phyloP scores from a whole-genome alignment of 2,888 invertebrate genomes.

The Eurois occulta region DNA sequence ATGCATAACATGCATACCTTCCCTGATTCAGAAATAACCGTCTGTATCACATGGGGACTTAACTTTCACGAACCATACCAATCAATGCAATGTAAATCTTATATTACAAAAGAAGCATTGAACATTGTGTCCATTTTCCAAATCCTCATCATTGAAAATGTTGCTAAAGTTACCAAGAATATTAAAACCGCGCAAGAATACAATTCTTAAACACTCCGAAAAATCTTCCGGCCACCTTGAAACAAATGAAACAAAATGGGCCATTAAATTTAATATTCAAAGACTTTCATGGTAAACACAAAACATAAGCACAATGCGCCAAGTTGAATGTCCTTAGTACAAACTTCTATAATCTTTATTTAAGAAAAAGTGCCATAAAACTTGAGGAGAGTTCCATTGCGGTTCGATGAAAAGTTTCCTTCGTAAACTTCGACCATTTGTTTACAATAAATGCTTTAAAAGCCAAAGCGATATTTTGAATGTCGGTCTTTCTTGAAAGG shows the following conservation, averaged over 20 bases:
- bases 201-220: conserved; percentile 5
- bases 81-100: not conserved
- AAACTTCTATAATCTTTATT: conserved; percentile 62
- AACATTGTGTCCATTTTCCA: not conserved
- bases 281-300: conserved; percentile 42
- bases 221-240: conserved; percentile 14
- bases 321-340: conserved; percentile 60
- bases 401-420: conserved; percentile 47
- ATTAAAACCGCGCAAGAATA: not conserved
- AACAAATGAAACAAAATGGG: conserved; percentile 40
- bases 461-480: conserved; percentile 32
- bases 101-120: not conserved
- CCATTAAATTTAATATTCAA: conserved; percentile 54
- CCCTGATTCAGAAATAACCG: conserved; percentile 5
- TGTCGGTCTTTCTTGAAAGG: conserved; percentile 31
- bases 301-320: conserved; percentile 59
- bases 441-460: conserved; percentile 54
- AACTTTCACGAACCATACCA: not conserved
- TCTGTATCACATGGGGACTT: conserved; percentile 21
- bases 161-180: conserved; percentile 1
- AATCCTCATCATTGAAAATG: not conserved
- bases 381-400: conserved; percentile 41
- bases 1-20: not conserved
- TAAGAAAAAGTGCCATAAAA: conserved; percentile 63
- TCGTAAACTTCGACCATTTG: conserved; percentile 44